A percentile compares a stretch with the other conserved stretches of the same genome.
phyloP scores from a whole-genome alignment of 1,140 invertebrate genomes.

The Chelonus insularis region DNA sequence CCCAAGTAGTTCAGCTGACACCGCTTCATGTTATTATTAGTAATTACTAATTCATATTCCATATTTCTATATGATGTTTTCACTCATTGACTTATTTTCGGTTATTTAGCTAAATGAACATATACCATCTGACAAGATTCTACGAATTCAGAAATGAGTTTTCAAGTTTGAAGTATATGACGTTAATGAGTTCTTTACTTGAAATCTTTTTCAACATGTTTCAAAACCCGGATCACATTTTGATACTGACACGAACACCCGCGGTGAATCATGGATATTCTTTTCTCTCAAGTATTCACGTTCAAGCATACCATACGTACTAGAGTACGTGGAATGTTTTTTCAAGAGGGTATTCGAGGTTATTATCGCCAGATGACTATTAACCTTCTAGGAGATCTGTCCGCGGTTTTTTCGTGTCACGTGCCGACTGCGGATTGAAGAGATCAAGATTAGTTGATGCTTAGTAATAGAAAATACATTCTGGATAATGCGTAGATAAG shows the following conservation, averaged over 20 bases:
- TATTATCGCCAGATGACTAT: constrained; percentile 3
- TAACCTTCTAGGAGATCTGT: background rate
- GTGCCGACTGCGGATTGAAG: background rate
- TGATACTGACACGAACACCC: constrained; percentile 26
- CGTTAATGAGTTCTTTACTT: background rate
- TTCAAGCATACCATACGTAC: constrained; percentile 14
- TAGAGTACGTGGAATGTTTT: constrained; percentile 2
- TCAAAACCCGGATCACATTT: constrained; percentile 21
- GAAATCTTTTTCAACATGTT: constrained; percentile 12
- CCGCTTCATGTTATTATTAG: no score
- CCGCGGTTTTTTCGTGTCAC: constrained; percentile 8
- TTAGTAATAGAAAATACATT: background rate
- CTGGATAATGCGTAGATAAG: background rate
- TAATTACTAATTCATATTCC: background rate
- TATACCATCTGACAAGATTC: constrained; percentile 27
- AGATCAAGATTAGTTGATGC: background rate
- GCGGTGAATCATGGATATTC: constrained; percentile 23
- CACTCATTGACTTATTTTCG: constrained; percentile 11
- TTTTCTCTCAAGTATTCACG: constrained; percentile 23
- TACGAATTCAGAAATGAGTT: constrained; percentile 30
- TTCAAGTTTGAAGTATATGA: constrained; percentile 1
- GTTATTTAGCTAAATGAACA: constrained; percentile 13
- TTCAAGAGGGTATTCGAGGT: background rate
- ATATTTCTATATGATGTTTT: background rate
- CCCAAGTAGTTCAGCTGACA: no score